Evolutionary conservation across 2,888 invertebrate species (phyloP).

Genomic region (Scaptomyza cyrtandrae): DNA sequence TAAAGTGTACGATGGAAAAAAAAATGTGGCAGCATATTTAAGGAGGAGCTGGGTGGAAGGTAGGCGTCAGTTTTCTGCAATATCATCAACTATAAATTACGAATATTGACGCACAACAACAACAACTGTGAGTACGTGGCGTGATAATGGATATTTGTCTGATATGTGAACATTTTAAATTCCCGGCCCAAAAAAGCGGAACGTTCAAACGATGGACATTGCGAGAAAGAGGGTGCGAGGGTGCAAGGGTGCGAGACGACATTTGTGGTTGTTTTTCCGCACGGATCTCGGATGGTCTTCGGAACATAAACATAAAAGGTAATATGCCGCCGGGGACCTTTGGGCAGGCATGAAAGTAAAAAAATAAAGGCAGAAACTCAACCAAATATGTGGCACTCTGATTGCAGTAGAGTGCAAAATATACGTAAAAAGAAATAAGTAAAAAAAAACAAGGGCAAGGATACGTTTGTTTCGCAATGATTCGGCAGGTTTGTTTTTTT

Average conservation of each 20-base stretch:
- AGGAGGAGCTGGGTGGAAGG: neutral
- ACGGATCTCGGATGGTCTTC: constrained; percentile 47
- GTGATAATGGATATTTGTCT: constrained; percentile 81
- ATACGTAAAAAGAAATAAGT: constrained; percentile 50
- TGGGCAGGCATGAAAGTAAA: constrained; percentile 12
- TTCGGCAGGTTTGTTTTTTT: constrained; percentile 58
- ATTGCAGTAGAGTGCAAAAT: constrained; percentile 71
- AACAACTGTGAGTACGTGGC: constrained; percentile 67
- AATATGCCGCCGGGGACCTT: constrained; percentile 71
- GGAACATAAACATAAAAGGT: constrained; percentile 75
- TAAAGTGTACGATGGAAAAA: constrained; percentile 29
- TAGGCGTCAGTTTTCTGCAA: constrained; percentile 64
- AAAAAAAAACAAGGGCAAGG: constrained; percentile 19
- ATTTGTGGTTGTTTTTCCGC: constrained; percentile 38
- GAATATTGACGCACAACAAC: constrained; percentile 70
- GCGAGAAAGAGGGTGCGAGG: too few species aligned
- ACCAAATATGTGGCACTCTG: constrained; percentile 63
- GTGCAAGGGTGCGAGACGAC: constrained; percentile 1
- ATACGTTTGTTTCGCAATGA: constrained; percentile 60
- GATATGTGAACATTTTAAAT: constrained; percentile 79
- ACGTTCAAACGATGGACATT: constrained; percentile 1
- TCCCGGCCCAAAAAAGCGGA: constrained; percentile 42
- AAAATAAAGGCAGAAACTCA: constrained; percentile 2
- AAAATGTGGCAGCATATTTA: constrained; percentile 13
- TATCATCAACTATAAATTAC: constrained; percentile 80